These are phyloP conservation scores for Himalopsyche japonica DNA, from an alignment of 2,888 invertebrate species.

Conservation along the genomic window DNA sequence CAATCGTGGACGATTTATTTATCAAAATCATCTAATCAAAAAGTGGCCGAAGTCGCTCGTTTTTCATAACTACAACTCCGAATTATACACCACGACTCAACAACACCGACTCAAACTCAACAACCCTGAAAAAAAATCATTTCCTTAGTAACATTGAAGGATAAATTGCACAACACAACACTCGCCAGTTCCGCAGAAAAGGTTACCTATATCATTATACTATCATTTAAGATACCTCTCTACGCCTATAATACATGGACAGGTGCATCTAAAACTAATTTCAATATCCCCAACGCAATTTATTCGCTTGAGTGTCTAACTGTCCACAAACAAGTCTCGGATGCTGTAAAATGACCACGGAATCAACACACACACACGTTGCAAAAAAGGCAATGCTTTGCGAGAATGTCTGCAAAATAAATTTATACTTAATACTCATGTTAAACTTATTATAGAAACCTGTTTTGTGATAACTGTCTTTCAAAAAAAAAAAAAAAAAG, in stretches of 20 bases:
- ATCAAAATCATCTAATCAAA: no score
- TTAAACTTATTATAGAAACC: neutral
- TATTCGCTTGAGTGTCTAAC: neutral
- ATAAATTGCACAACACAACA: neutral
- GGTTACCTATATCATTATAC: neutral
- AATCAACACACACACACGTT: neutral
- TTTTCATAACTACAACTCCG: no score
- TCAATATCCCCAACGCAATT: neutral
- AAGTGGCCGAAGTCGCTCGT: no score
- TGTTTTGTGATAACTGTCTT: neutral
- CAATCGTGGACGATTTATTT: no score
- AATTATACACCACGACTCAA: no score
- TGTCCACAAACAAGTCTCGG: neutral
- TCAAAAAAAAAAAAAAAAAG: no score
- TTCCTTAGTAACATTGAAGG: neutral
- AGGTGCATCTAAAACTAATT: neutral
- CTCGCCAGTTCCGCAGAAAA: neutral
- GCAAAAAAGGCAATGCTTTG: neutral
- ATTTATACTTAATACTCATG: neutral
- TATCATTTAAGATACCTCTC: neutral
- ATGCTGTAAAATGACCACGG: neutral
- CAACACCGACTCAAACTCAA: no score
- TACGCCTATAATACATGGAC: neutral
- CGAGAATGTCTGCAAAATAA: neutral
- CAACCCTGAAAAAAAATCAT: neutral